A percentile compares a stretch with the other conserved stretches of the same genome.
These are phyloP conservation scores for Pasiphila rectangulata DNA, from an alignment of 2,888 invertebrate species.

Conservation along the genomic window DNA sequence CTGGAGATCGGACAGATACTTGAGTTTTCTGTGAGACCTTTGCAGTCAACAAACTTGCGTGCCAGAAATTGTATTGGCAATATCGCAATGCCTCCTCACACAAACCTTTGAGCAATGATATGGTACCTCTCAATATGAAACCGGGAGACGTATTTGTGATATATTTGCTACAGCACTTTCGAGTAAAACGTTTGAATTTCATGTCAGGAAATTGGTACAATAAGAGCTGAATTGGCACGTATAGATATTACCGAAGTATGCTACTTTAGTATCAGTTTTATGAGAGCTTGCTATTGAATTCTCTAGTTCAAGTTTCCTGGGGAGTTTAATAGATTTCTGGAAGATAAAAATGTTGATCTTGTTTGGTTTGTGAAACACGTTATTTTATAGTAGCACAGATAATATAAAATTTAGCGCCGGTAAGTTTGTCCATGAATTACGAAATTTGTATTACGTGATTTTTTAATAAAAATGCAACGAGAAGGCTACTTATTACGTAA, in stretches of 20 bases:
- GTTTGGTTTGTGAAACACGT: no score
- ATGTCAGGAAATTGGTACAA: neutral
- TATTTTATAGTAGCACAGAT: no score
- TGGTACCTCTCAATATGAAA: conserved; percentile 15
- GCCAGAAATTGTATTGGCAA: conserved; percentile 40
- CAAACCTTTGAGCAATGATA: conserved; percentile 18
- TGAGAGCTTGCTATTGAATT: neutral
- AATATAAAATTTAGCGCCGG: no score
- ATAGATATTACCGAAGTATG: neutral
- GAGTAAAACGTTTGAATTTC: neutral
- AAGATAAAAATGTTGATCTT: no score
- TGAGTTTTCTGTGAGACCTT: neutral
- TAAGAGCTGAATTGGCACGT: neutral
- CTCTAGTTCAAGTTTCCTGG: no score
- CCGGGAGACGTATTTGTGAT: conserved; percentile 4
- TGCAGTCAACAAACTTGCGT: conserved; percentile 3
- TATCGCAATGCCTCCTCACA: conserved; percentile 28
- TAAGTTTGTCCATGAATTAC: no score
- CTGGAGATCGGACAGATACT: neutral
- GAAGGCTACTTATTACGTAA: no score
- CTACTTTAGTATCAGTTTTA: neutral
- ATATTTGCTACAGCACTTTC: neutral
- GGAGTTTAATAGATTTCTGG: no score
- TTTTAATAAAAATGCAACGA: no score
- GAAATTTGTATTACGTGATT: no score